Conservation (phyloP, 2,797 vertebrate genomes). For the Botia kubotai region DNA sequence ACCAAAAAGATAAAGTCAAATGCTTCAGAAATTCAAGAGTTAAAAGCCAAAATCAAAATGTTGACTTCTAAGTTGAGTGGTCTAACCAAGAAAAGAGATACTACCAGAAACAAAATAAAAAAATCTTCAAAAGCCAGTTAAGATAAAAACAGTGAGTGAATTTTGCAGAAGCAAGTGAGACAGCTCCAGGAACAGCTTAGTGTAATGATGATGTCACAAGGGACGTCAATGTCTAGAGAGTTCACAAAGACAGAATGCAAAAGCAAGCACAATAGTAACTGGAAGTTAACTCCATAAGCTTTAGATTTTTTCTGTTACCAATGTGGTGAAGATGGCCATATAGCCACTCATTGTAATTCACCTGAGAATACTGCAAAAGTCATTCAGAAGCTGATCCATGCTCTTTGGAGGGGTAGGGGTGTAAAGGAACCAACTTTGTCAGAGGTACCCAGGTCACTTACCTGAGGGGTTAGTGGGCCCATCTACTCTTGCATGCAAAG, state of each 20-base stretch:
- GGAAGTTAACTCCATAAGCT: background rate
- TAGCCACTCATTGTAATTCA: slow-evolving; percentile 18
- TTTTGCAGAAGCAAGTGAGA: slow-evolving; percentile 4
- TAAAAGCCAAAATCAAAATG: background rate
- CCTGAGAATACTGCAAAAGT: slow-evolving; percentile 18
- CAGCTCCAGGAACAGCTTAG: background rate
- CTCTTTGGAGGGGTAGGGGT: background rate
- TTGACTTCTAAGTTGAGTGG: background rate
- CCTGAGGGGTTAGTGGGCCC: background rate
- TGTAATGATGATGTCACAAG: background rate
- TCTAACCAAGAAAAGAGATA: background rate
- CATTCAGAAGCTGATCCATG: slow-evolving; percentile 5
- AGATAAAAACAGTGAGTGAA: background rate
- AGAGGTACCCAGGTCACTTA: background rate
- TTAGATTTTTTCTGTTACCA: slow-evolving; percentile 19
- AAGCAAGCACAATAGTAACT: background rate
- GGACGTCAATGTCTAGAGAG: background rate
- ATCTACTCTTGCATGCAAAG: background rate
- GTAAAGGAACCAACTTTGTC: background rate
- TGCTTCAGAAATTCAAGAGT: background rate
- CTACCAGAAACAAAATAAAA: background rate
- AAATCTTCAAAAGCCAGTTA: background rate
- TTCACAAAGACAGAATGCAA: background rate
- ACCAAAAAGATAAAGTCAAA: background rate
- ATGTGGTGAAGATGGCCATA: slow-evolving; percentile 26